Base-by-base conservation (phyloP, 1,140 invertebrate species). In the Drosophila obscura region DNA sequence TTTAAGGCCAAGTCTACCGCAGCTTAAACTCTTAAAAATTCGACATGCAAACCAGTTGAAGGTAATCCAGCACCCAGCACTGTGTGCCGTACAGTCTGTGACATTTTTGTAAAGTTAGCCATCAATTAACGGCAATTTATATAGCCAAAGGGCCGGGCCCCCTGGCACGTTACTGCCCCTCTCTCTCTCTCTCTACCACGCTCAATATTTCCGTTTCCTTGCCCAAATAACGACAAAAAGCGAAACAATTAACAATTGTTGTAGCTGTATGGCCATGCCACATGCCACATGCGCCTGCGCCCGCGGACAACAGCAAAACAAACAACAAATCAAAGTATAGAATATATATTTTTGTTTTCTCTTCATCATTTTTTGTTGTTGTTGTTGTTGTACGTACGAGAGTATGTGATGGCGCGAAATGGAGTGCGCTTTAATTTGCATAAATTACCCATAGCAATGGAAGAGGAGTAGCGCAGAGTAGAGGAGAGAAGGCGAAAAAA, bases 341-440 rank as follows among this genome's bases (percentile, higher is more conserved):
- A 75, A 75, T 49, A 51, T 67, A 45, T 67, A 45, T 35, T 35
- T 35, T 35, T 35, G 31, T 35, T 11, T 35, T 35, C 9, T 35
- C 31, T 11, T 35, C 31, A 35, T 39, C 45, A 24, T 64, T 43
- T n/a, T 57, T 75, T 57, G 55, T 44, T 52, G 48, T 53, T 48
- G 45, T 48, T 44, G 39, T 45, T 48, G n/a, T 39, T 8, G 7
- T 31, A 8, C 31, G 8, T 31, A 9, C 31, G 41, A 35, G 39
- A 39, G 2, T 65, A 60, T 84, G 45, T 74, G 51, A 84, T 80
- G 78, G 83, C 83, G 82, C 82, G 82, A 87, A 88, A 88, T 88
- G 82, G 79, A 88, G 83, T 87, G 79, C 75, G 83, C 83, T 83
- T 87, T 87, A 87, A 87, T 87, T 87, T 87, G 75, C 82, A 87